phyloP scores from a whole-genome alignment of 2,113 vertebrate genomes.

The Tragelaphus strepsiceros region DNA sequence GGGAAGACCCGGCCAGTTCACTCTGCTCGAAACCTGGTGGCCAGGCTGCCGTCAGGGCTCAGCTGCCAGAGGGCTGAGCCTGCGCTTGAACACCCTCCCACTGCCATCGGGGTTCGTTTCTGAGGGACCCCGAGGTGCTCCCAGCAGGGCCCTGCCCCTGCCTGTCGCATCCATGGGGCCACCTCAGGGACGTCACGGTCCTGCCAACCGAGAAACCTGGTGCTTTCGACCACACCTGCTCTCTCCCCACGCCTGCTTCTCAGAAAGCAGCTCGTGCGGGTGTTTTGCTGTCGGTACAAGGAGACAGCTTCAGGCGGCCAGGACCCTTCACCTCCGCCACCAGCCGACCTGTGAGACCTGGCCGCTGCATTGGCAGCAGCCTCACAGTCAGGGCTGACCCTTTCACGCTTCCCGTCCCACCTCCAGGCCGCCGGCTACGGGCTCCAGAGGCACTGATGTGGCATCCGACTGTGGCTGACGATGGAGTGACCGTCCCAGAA shows the following conservation, averaged over 20 bases:
- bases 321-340: background rate
- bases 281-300: background rate
- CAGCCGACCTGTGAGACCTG: accelerated
- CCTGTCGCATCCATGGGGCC: background rate
- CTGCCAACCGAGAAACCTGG: background rate
- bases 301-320: background rate
- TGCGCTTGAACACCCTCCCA: background rate
- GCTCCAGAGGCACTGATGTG: background rate
- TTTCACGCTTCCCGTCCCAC: background rate
- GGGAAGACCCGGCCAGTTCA: background rate
- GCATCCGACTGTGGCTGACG: background rate
- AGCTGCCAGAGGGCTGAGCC: background rate
- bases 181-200: background rate
- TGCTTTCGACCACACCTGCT: background rate
- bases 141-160: background rate
- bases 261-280: background rate
- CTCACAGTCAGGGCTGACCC: background rate
- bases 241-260: background rate
- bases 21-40: background rate
- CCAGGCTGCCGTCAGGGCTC: background rate
- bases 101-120: accelerated
- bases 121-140: background rate
- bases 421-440: background rate
- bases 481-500: no score
- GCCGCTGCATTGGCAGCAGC: background rate